These are phyloP conservation scores for Trichacis sp. DNA, from an alignment of 2,888 invertebrate genomes.

Conservation along the genomic window DNA sequence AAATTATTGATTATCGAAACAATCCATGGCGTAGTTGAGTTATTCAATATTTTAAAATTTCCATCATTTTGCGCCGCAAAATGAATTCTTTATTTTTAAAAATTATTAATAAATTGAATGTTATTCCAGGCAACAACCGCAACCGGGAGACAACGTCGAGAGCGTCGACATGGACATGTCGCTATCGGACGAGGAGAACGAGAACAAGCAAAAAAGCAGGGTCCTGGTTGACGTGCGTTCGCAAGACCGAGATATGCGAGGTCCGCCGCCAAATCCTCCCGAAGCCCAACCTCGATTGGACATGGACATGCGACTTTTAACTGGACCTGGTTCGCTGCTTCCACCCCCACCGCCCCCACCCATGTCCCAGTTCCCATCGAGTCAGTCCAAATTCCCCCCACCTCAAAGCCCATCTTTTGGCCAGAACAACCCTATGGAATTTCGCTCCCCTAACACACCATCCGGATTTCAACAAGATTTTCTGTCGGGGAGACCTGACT, in stretches of 20 bases:
- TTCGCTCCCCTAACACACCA: conserved; percentile 45
- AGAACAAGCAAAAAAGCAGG: conserved; percentile 59
- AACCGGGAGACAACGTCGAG: conserved; percentile 78
- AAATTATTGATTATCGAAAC: no score
- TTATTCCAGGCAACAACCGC: conserved; percentile 48
- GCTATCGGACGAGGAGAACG: conserved; percentile 82
- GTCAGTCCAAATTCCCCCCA: conserved; percentile 43
- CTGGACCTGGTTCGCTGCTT: conserved; percentile 41
- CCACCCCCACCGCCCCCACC: conserved; percentile 56
- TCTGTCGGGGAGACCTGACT: conserved; percentile 46
- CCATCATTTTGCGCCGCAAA: no score
- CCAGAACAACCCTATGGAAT: conserved; percentile 45
- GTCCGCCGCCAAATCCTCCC: conserved; percentile 43
- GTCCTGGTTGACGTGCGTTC: conserved; percentile 62
- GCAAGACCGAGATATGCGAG: conserved; percentile 62
- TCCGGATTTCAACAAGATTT: conserved; percentile 49
- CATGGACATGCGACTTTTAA: conserved; percentile 66
- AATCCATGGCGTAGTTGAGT: no score
- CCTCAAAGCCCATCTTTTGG: conserved; percentile 38
- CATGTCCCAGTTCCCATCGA: conserved; percentile 52
- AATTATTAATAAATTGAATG: not conserved
- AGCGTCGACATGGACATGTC: conserved; percentile 90
- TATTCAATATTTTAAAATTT: no score
- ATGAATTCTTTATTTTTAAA: no score
- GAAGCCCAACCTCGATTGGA: conserved; percentile 68